Base-by-base conservation (phyloP, 2,797 vertebrate species). In the Distichodus sexfasciatus region DNA sequence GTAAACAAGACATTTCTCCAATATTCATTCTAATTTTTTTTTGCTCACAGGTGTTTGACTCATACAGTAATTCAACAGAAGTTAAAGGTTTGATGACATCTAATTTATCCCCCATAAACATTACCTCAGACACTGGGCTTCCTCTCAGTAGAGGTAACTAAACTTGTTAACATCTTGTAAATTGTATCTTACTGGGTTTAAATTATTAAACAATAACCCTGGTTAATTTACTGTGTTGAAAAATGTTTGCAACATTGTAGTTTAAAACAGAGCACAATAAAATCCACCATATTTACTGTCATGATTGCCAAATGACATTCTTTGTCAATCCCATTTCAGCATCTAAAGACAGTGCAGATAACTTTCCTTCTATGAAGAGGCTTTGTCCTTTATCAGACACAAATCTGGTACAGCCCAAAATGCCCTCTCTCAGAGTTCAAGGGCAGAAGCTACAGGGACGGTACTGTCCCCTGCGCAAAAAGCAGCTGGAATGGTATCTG, bases 401-500 rank as follows among this genome's bases (percentile, higher is more conserved):
- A 51, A 79, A 76, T 12, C 57, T 84, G 14, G 46, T 79, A 46
- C 44, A 38, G 21, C 55, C 79, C n/a, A 46, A 69, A 35, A 62
- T 24, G 35, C 67, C 28, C 7, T 51, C 2, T 31, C 68, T 87
- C 40, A 81, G 55, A 51, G 71, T 89, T 31, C 72, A 71, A 41
- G 90, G 89, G 14, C 69, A 79, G 47, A 79, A 73, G 57, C 41
- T 91, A 36, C 69, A 41, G 33, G 83, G 84, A 17, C 87, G 89
- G 75, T 92, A 81, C 73, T 70, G 65, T 24, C 83, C 86, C 12
- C 76, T 89, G 9, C 80, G 78, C 33, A 85, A 76, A 50, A 69
- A 69, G 4, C 86, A 88, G 19, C 74, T 95, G n/a, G 73, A 88
- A 71, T 82, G 87, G 80, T 85, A 92, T 7, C 80, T 95, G 15